Evolutionary conservation across 2,888 invertebrate genomes (phyloP).

Genomic region (Parnassius glacialis): DNA sequence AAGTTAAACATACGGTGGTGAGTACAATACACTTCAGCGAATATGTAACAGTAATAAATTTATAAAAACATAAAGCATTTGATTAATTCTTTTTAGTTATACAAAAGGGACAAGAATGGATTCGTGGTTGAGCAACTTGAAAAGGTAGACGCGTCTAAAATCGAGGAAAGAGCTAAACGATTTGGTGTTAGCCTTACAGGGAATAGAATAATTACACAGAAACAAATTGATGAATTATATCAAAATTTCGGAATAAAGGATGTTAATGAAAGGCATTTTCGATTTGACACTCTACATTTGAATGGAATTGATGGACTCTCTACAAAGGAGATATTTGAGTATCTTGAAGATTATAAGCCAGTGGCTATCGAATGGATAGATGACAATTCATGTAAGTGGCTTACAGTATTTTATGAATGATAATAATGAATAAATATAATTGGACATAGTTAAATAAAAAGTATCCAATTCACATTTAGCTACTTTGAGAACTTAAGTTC

Average conservation of each 20-base stretch:
- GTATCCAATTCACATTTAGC: too few relatives aligned
- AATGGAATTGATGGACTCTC: slow-evolving; percentile 88
- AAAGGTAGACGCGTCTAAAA: slow-evolving; percentile 66
- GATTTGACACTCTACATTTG: slow-evolving; percentile 88
- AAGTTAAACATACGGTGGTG: slow-evolving; percentile 51
- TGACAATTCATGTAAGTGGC: slow-evolving; percentile 85
- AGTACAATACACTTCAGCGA: slow-evolving; percentile 27
- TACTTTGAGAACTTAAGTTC: too few relatives aligned
- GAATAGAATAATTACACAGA: slow-evolving; percentile 66
- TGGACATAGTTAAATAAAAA: too few relatives aligned
- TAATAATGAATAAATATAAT: too few relatives aligned
- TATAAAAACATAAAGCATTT: background rate
- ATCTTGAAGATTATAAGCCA: slow-evolving; percentile 89
- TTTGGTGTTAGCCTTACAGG: slow-evolving; percentile 71
- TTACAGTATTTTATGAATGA: background rate
- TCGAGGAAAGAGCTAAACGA: slow-evolving; percentile 69
- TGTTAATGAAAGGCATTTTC: slow-evolving; percentile 82
- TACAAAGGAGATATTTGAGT: slow-evolving; percentile 89
- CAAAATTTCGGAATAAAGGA: slow-evolving; percentile 68
- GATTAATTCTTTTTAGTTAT: slow-evolving; percentile 46
- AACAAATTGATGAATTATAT: slow-evolving; percentile 73
- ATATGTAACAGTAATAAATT: background rate
- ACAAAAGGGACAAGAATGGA: slow-evolving; percentile 59
- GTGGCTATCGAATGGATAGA: slow-evolving; percentile 90
- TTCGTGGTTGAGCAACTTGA: slow-evolving; percentile 57